Evolutionary conservation across 2,113 vertebrate genomes (phyloP), one percentile per base, ranked within the genome.

Genomic region (Loxodonta africana): DNA sequence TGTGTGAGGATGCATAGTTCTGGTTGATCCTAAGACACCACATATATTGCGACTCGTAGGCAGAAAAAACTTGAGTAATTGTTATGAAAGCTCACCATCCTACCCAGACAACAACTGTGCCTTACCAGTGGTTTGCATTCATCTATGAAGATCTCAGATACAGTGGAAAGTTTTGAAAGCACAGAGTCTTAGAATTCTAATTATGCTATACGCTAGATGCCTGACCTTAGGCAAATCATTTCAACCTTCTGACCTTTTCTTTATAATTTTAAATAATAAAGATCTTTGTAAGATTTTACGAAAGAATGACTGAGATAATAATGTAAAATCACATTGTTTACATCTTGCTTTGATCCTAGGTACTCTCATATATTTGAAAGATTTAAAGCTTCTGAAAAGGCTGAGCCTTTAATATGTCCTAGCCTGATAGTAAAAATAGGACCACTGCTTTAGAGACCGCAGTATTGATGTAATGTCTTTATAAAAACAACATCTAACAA

Each of bases 91-190:
- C 9, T 53, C 44, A 26, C 11, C 2, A 9, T 25, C 6, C 15
- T 26, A 4, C 12, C 41, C 46, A 80, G 46, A 81, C 25, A 78
- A 28, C 46, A 48, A 78, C 21, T 53, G 0, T 12, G 2, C 33
- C 14, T 30, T 14, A 30, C 17, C 6, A n/a, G 41, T 21, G 14
- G 2, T 5, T 15, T 33, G 12, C 8, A 8, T 25, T 1, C 9
- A 7, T 26, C 5, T 0, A 4, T 2, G 17, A 57, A 28, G 33
- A 69, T 18, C 48, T 63, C 33, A 73, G 48, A 78, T 1, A 12
- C 0, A 57, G 28, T 30, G 23, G 17, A 0, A 12, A 46, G 33
- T 53, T 63, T 62, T 82, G 65, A 87, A 23, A 81, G 53, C 23
- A 74, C 2, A n/a, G 37, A 71, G 15, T 23, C 25, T 44, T 67